A percentile compares a stretch with the other conserved stretches of the same genome.
Conservation (phyloP, 2,113 vertebrate species). For the Galbula dea region DNA sequence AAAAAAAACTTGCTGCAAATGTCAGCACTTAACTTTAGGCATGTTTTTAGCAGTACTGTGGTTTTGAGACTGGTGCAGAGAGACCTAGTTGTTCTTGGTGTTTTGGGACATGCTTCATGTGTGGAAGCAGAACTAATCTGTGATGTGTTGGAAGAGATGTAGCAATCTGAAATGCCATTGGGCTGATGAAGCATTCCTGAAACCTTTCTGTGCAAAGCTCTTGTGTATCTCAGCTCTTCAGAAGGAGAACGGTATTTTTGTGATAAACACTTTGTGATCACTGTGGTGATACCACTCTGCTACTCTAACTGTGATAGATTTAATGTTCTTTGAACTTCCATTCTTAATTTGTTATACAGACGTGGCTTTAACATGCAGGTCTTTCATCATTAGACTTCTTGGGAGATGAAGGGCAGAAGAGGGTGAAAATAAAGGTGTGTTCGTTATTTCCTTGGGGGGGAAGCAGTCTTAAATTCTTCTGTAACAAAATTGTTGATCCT, state of each 20-base stretch:
- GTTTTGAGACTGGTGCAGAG: neutral
- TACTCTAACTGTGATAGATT: neutral
- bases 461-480: neutral
- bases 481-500: neutral
- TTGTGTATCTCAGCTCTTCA: neutral
- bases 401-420: neutral
- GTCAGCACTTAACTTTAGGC: neutral
- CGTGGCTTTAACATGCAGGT: neutral
- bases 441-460: rapidly evolving
- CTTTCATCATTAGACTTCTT: neutral
- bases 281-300: neutral
- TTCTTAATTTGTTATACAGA: neutral
- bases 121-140: neutral
- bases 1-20: neutral
- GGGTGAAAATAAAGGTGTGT: neutral
- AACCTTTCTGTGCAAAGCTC: neutral
- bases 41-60: neutral
- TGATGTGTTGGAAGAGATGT: neutral
- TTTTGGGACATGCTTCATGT: neutral
- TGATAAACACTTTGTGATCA: rapidly evolving
- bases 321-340: neutral
- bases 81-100: neutral
- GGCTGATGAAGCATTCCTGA: neutral
- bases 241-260: neutral
- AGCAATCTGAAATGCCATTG: neutral